phyloP scores from a whole-genome alignment of 1,140 invertebrate genomes.

The Mylabris phalerata region DNA sequence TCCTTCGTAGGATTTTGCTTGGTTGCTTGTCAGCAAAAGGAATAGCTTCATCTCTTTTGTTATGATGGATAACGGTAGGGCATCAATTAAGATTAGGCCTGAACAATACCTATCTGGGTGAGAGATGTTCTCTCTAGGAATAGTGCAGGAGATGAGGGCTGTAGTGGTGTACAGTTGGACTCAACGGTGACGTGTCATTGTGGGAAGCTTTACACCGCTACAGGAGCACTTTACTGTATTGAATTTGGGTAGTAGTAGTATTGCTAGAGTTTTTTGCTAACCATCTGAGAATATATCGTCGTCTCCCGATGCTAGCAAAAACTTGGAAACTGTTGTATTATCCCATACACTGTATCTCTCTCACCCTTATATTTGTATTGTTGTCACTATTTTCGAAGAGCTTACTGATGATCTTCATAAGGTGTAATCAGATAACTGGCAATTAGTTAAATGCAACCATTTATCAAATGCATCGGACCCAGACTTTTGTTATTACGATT shows the following conservation, averaged over 20 bases:
- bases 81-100: constrained; percentile 42
- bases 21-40: constrained; percentile 24
- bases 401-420: constrained; percentile 8
- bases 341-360: not conserved
- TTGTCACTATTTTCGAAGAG: not conserved
- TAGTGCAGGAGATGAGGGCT: too few species aligned
- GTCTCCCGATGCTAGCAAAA: constrained; percentile 17
- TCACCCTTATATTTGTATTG: not conserved
- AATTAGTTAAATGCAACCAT: constrained; percentile 41
- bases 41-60: constrained; percentile 30
- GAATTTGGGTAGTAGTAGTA: constrained; percentile 32
- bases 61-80: constrained; percentile 41
- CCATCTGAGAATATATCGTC: constrained; percentile 26
- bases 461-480: constrained; percentile 31
- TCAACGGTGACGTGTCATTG: constrained; percentile 2
- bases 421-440: constrained; percentile 39
- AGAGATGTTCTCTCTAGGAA: not conserved
- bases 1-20: not conserved
- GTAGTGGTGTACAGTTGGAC: not conserved
- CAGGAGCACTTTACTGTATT: constrained; percentile 41
- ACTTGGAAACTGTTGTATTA: constrained; percentile 8
- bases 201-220: constrained; percentile 14
- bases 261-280: constrained; percentile 28
- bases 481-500: constrained; percentile 35
- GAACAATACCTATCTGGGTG: constrained; percentile 36